A percentile compares a stretch with the other conserved stretches of the same genome.
phyloP scores from a whole-genome alignment of 2,797 vertebrate species.

The Miichthys miiuy region DNA sequence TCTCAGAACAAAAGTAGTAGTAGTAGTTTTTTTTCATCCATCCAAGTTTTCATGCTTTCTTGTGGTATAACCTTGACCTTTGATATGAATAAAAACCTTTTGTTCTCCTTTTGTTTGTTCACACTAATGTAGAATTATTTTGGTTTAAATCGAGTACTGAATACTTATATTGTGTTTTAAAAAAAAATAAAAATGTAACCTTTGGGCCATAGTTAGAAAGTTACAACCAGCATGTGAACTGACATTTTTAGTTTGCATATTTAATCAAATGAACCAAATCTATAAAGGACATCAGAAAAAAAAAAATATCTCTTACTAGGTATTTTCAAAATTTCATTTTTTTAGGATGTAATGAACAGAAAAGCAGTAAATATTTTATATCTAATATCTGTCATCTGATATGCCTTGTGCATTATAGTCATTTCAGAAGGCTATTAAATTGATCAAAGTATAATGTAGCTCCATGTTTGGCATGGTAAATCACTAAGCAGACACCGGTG shows the following conservation, averaged over 20 bases:
- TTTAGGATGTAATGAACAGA: conserved; percentile 20
- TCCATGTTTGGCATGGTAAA: conserved; percentile 54
- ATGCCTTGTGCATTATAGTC: conserved; percentile 51
- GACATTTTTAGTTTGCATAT: neutral
- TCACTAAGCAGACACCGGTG: conserved; percentile 54
- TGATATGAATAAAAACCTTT: neutral
- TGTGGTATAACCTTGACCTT: neutral
- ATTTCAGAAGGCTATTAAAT: conserved; percentile 58
- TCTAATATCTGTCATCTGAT: conserved; percentile 48
- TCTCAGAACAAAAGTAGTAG: no score
- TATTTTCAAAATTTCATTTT: conserved; percentile 1
- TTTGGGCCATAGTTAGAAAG: conserved; percentile 5
- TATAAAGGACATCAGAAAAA: conserved; percentile 5
- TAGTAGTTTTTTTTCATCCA: no score
- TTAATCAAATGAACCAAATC: conserved; percentile 14
- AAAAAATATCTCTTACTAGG: neutral
- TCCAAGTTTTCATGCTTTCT: no score
- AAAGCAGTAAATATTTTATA: conserved; percentile 45
- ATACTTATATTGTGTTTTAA: neutral
- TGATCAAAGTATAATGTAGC: conserved; percentile 66
- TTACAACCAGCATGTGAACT: neutral
- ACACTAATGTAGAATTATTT: neutral
- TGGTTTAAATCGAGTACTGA: neutral
- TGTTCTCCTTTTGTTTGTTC: neutral
- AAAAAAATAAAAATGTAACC: no score